Percentiles rank a stretch among this genome's conserved stretches.
Conservation (phyloP, 2,113 vertebrate species). For the Ploceus nigricollis region DNA sequence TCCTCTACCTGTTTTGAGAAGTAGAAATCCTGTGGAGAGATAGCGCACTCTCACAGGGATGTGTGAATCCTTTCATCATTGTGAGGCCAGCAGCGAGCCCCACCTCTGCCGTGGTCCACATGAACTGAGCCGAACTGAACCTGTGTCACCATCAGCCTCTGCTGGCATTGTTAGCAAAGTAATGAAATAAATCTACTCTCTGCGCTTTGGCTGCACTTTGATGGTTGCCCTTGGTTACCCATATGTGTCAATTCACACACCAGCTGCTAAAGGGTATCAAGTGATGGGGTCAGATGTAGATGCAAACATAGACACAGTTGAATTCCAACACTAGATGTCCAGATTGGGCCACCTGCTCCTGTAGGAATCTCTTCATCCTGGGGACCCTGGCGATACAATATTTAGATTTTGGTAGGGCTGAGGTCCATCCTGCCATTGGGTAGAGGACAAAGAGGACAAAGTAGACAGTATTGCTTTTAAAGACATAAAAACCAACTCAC, state of each 20-base stretch:
- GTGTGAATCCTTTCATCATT: neutral
- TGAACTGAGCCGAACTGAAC: accelerated
- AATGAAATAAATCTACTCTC: neutral
- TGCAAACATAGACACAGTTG: accelerated
- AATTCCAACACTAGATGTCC: neutral
- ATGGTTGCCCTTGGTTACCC: neutral
- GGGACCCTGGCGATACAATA: too few species aligned
- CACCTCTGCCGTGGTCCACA: accelerated
- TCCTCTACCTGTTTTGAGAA: neutral
- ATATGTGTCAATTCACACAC: neutral
- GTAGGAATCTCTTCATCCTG: neutral
- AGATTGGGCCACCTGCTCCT: neutral
- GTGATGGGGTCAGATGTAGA: neutral
- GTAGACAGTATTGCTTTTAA: neutral
- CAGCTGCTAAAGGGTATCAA: neutral
- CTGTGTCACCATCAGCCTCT: accelerated
- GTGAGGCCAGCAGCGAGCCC: accelerated
- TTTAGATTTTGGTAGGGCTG: neutral
- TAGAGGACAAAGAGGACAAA: neutral
- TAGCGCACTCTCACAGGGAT: accelerated
- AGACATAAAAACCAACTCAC: neutral
- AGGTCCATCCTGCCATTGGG: neutral
- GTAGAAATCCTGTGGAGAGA: neutral
- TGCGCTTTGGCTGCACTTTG: neutral
- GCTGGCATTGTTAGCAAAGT: neutral